A percentile compares a stretch with the other conserved stretches of the same genome.
phyloP scores from a whole-genome alignment of 2,888 invertebrate species.

The Lasioglossum oenotherae region DNA sequence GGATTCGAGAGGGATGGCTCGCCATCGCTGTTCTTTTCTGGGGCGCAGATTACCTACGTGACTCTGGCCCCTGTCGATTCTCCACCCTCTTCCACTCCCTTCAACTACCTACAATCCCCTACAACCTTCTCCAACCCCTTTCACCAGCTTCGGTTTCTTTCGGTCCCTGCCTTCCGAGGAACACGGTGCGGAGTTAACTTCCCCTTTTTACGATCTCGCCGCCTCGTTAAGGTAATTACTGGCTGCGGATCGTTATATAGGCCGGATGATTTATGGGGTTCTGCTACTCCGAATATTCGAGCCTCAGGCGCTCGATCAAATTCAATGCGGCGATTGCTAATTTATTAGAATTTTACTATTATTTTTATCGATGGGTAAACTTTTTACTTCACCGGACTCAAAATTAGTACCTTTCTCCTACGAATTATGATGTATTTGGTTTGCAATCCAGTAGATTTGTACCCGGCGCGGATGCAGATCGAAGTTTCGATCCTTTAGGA shows the following conservation, averaged over 20 bases:
- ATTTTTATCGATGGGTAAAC: no score
- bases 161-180: not conserved
- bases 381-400: no score
- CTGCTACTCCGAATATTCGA: not conserved
- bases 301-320: not conserved
- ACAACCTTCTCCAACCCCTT: not conserved
- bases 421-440: no score
- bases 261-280: not conserved
- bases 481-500: no score
- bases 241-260: not conserved
- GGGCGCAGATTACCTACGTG: constrained; percentile 28
- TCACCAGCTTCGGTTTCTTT: not conserved
- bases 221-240: constrained; percentile 11
- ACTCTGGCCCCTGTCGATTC: constrained; percentile 16
- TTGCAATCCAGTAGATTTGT: no score
- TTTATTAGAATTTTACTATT: no score
- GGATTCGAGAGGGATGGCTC: constrained; percentile 12
- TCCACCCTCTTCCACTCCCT: not conserved
- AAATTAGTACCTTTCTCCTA: no score
- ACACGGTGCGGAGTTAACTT: not conserved
- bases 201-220: not conserved
- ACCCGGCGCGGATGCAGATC: no score
- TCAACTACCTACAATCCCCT: not conserved
- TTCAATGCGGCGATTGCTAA: not conserved
- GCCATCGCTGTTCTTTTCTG: not conserved